Base-by-base conservation (phyloP, 2,113 vertebrate genomes). In the Fregetta grallaria region DNA sequence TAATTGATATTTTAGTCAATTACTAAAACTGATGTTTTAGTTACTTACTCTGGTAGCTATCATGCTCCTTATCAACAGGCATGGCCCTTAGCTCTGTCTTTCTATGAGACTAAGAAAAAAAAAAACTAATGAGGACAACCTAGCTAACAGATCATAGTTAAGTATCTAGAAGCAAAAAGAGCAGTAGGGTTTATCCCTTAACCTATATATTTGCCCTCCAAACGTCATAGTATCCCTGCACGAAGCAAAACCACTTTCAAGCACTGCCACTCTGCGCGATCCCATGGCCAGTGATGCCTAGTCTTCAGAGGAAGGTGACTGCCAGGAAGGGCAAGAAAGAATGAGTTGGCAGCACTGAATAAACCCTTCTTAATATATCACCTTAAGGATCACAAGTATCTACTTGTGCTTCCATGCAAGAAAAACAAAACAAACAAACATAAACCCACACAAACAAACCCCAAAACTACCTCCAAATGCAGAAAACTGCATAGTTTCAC, bases 81-180 rank as follows among this genome's bases (percentile, higher is more conserved):
- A 26, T 1, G 4, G n/a, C 14, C 52, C 16, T 90, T 21, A 65
- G 26, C 18, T 73, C 34, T 75, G 18, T 11, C 45, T 79, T 30
- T 11, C 19, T 22, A 9, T 0, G 0, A 73, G 12, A 49, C 29
- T 14, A 15, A 3, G 1, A 17, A 20, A n/a, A n/a, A 58, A 2
- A 8, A 7, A n/a, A n/a, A n/a, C 25, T 50, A 70, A 11, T 1
- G 32, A 82, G 21, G 32, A 30, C 32, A 63, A 47, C 26, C 19
- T 21, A 45, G 25, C 29, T 38, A 72, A 76, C 7, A 68, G 32
- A 14, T 34, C 49, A 40, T 4, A 30, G 6, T 25, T 59, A 29
- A 49, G 26, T n/a, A 49, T 10, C 47, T 72, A 38, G 22, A 72
- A 88, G 22, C 62, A 68, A 61, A 30, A 44, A 42, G 23, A 88